phyloP scores from a whole-genome alignment of 2,797 vertebrate genomes.

The Syngnathus rostellatus region DNA sequence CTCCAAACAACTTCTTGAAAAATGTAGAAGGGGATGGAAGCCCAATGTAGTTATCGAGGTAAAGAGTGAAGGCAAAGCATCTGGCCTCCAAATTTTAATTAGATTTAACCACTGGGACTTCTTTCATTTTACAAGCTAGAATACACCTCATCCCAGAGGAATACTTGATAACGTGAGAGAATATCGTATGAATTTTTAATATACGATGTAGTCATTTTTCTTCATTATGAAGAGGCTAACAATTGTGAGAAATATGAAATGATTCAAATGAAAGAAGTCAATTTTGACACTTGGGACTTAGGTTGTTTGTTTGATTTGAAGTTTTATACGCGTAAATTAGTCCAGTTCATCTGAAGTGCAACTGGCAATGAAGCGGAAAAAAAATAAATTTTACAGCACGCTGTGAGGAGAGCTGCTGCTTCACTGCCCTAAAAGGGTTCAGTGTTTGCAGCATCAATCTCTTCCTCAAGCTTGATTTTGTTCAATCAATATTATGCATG shows the following conservation, averaged over 20 bases:
- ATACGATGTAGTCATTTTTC: conserved; percentile 20
- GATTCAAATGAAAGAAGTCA: neutral
- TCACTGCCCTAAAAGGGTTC: conserved; percentile 30
- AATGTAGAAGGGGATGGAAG: conserved; percentile 50
- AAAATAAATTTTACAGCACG: conserved; percentile 25
- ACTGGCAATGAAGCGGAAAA: conserved; percentile 27
- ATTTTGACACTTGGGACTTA: conserved; percentile 15
- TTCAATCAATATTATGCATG: conserved; percentile 27
- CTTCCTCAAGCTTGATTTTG: conserved; percentile 21
- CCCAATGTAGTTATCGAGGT: conserved; percentile 63
- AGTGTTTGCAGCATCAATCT: conserved; percentile 34
- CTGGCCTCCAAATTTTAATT: conserved; percentile 74
- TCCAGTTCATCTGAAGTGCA: conserved; percentile 29
- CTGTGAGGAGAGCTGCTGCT: conserved; percentile 26
- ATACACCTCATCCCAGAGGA: conserved; percentile 47
- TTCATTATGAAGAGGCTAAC: conserved; percentile 3
- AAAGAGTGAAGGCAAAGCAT: conserved; percentile 69
- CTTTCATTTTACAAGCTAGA: conserved; percentile 52
- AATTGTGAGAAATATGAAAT: neutral
- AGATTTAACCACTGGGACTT: conserved; percentile 63
- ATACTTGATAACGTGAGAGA: conserved; percentile 46
- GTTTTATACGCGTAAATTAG: conserved; percentile 30
- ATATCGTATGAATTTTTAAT: conserved; percentile 26
- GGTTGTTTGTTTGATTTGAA: conserved; percentile 28
- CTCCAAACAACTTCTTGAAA: conserved; percentile 67